phyloP scores from a whole-genome alignment of 2,113 vertebrate species.

The Ifrita kowaldi region DNA sequence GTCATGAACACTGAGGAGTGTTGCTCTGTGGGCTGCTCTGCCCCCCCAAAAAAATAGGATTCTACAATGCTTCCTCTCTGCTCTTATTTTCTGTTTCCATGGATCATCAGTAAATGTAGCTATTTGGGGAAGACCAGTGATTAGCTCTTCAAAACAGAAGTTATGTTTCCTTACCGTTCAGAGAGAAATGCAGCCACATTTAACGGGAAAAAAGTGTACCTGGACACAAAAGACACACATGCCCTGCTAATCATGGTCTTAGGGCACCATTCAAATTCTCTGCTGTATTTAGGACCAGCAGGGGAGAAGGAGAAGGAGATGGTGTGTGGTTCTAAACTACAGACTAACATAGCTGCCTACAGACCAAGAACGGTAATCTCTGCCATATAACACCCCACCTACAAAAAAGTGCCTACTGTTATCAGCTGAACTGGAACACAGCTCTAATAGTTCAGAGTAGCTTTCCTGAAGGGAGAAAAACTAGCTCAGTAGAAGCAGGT shows the following conservation, averaged over 20 bases:
- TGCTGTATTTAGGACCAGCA: neutral
- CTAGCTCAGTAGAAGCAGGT: neutral
- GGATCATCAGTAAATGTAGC: neutral
- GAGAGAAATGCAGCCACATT: neutral
- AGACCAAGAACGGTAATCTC: neutral
- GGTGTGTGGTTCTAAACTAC: neutral
- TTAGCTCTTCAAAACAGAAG: neutral
- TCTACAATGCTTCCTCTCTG: neutral
- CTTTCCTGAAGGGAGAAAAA: neutral
- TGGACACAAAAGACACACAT: neutral
- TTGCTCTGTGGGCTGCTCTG: neutral
- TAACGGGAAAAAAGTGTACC: neutral
- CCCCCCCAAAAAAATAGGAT: neutral
- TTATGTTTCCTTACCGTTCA: neutral
- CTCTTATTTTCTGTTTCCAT: neutral
- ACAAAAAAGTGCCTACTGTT: neutral
- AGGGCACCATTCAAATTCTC: neutral
- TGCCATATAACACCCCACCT: neutral
- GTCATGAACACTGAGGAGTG: neutral
- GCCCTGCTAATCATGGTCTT: neutral
- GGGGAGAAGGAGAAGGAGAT: neutral
- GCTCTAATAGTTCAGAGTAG: neutral
- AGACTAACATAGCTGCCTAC: neutral
- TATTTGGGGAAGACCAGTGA: neutral
- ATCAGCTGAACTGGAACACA: neutral